Evolutionary conservation across 2,113 vertebrate species (phyloP).

Genomic region (Psammodynastes pulverulentus): DNA sequence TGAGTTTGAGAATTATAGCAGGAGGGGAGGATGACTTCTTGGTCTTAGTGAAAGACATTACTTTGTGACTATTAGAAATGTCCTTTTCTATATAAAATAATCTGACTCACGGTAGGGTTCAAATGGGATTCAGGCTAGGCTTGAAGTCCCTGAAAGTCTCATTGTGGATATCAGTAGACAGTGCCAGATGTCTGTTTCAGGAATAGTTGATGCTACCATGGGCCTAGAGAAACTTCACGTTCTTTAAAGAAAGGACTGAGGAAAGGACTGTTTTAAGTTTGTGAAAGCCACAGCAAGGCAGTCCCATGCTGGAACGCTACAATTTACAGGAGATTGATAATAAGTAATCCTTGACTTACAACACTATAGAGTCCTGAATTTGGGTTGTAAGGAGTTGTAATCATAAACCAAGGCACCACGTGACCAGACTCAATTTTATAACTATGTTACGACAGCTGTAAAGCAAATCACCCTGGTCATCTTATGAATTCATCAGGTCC

Average conservation of each 20-base stretch:
- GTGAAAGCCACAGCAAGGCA: not conserved
- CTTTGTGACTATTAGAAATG: not conserved
- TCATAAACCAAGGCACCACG: not conserved
- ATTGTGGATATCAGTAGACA: not conserved
- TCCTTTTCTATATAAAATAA: not conserved
- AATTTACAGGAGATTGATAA: not conserved
- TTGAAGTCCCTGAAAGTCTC: not conserved
- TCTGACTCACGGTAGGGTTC: not conserved
- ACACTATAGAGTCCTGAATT: not conserved
- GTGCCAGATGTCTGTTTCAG: not conserved
- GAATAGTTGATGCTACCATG: not conserved
- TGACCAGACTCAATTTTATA: not conserved
- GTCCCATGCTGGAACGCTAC: not conserved
- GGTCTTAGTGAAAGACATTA: not conserved
- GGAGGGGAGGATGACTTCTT: not conserved
- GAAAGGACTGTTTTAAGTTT: not conserved
- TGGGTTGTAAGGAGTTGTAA: not conserved
- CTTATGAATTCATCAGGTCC: not conserved
- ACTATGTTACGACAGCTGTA: not conserved
- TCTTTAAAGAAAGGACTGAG: not conserved
- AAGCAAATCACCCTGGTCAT: not conserved
- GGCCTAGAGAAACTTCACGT: not conserved
- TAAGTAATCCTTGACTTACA: not conserved
- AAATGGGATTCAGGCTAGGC: not conserved
- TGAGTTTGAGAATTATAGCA: not conserved